phyloP scores from a whole-genome alignment of 2,888 invertebrate species.

The Plagiodera versicolora region DNA sequence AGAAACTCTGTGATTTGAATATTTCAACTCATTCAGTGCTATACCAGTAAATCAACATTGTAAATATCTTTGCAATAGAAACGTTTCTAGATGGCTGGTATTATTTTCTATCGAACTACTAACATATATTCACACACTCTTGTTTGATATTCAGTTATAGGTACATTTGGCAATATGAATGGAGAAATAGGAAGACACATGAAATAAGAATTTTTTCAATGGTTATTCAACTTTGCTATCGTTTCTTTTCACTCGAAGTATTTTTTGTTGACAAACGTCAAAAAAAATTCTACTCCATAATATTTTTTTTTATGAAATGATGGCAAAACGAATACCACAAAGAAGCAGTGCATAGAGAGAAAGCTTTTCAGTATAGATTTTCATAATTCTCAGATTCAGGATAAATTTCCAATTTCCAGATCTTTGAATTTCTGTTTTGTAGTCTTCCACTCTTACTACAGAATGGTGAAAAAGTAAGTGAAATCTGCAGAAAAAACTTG shows the following conservation, averaged over 20 bases:
- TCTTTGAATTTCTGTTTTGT: too few species aligned
- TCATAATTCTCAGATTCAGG: too few species aligned
- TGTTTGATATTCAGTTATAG: slow-evolving; percentile 45
- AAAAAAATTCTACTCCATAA: too few species aligned
- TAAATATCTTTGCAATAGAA: slow-evolving; percentile 38
- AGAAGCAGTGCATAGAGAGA: too few species aligned
- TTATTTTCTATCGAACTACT: slow-evolving; percentile 43
- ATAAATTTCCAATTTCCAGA: too few species aligned
- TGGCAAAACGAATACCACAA: too few species aligned
- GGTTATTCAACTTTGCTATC: slow-evolving; percentile 16
- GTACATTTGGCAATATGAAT: slow-evolving; percentile 47
- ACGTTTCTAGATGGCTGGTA: slow-evolving; percentile 38
- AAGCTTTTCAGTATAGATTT: too few species aligned
- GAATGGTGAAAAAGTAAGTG: slow-evolving; percentile 6
- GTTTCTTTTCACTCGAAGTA: too few species aligned
- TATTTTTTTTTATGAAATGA: too few species aligned
- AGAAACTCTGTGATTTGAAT: neutral
- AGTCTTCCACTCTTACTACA: too few species aligned
- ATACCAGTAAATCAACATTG: slow-evolving; percentile 14
- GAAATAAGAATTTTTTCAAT: slow-evolving; percentile 27
- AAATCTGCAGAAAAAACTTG: slow-evolving; percentile 20
- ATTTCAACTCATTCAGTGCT: slow-evolving; percentile 20
- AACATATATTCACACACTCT: slow-evolving; percentile 45
- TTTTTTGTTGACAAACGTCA: too few species aligned
- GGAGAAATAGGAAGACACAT: slow-evolving; percentile 43